These are phyloP conservation scores for Oligia strigilis DNA, from an alignment of 2,888 invertebrate genomes.

Conservation along the genomic window DNA sequence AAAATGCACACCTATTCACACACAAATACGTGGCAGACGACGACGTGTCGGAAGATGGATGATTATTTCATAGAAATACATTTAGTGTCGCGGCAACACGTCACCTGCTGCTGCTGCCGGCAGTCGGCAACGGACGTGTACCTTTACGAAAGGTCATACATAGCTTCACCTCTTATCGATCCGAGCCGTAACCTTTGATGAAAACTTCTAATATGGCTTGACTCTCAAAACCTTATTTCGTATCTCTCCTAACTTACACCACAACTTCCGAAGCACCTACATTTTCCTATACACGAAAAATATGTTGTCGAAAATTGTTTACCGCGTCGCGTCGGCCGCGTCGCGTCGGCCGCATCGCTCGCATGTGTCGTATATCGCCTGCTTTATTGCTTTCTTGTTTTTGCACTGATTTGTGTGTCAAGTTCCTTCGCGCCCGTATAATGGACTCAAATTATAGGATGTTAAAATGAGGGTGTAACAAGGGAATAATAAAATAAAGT, in stretches of 20 bases:
- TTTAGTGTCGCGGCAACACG: no score
- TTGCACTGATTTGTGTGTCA: conserved; percentile 54
- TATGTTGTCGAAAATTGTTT: conserved; percentile 75
- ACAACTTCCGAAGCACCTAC: conserved; percentile 54
- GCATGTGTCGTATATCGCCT: conserved; percentile 54
- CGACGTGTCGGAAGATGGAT: no score
- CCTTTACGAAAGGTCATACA: no score
- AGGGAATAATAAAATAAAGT: conserved; percentile 28
- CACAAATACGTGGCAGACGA: no score
- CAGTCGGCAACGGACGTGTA: no score
- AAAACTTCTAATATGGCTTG: not conserved
- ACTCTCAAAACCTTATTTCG: not conserved
- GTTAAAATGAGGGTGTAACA: conserved; percentile 45
- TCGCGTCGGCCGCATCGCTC: conserved; percentile 42
- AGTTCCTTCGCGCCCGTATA: conserved; percentile 41
- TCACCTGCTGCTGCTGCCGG: no score
- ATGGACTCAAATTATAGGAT: conserved; percentile 47
- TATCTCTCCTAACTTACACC: conserved; percentile 40
- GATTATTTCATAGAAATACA: no score
- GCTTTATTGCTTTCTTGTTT: conserved; percentile 60
- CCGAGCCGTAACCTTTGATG: not conserved
- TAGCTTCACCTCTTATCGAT: not conserved
- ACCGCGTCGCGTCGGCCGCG: conserved; percentile 52
- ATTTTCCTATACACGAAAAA: conserved; percentile 72
- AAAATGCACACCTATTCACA: no score